Conservation (phyloP, 2,113 vertebrate species). For the Ellobius talpinus region DNA sequence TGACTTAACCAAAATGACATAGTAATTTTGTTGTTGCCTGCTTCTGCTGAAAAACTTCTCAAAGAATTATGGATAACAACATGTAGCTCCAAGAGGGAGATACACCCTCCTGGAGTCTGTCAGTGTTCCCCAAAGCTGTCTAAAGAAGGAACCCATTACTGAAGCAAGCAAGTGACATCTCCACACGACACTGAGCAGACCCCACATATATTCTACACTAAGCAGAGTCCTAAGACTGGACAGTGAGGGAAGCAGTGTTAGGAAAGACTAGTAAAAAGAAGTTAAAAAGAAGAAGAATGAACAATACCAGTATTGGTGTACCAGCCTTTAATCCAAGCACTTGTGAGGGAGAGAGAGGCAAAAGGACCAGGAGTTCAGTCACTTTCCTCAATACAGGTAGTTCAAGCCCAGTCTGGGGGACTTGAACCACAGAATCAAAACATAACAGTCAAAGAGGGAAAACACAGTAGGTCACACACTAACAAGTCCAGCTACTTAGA, state of each 20-base stretch:
- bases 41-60: conserved; percentile 28
- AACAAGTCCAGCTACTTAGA: neutral
- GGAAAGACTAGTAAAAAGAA: neutral
- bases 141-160: neutral
- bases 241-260: neutral
- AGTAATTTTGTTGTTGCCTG: conserved; percentile 19
- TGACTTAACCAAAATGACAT: conserved; percentile 39
- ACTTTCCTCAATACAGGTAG: neutral
- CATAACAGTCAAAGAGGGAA: neutral
- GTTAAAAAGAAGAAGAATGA: neutral
- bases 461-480: neutral
- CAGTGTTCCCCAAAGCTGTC: conserved; percentile 32
- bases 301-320: neutral
- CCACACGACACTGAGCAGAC: accelerated
- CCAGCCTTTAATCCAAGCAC: neutral
- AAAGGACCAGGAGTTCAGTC: neutral
- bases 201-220: neutral
- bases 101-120: neutral
- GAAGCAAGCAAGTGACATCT: neutral
- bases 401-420: neutral
- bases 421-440: neutral
- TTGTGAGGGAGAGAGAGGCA: neutral
- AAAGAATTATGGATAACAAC: neutral
- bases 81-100: neutral
- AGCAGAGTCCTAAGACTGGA: neutral